Percentiles rank a stretch among this genome's conserved stretches.
These are phyloP conservation scores for western clawed frog (Xenopus tropicalis) DNA, from an alignment of 2,113 vertebrate genomes.

Conservation along the genomic window DNA sequence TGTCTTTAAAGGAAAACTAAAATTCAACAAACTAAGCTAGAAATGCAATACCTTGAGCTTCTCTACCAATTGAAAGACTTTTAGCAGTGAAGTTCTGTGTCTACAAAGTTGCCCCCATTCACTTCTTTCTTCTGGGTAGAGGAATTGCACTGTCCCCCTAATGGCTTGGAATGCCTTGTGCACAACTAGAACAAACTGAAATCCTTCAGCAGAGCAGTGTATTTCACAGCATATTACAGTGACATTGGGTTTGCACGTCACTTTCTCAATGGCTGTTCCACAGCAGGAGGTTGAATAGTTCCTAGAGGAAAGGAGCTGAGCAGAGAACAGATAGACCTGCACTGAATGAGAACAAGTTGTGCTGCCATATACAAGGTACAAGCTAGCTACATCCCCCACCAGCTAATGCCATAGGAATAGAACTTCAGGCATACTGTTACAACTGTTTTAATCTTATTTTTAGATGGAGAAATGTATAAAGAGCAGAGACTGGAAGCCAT, in stretches of 20 bases:
- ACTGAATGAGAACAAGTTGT: constrained; percentile 18
- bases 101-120: too few relatives aligned
- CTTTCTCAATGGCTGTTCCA: background rate
- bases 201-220: background rate
- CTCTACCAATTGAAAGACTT: too few relatives aligned
- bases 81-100: too few relatives aligned
- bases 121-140: too few relatives aligned
- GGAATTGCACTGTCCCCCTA: background rate
- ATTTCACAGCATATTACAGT: background rate
- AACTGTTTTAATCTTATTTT: constrained; percentile 33
- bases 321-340: constrained; percentile 18
- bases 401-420: constrained; percentile 25
- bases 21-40: too few relatives aligned
- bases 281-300: constrained; percentile 27
- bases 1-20: too few relatives aligned
- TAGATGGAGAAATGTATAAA: constrained; percentile 27
- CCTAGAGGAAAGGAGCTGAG: background rate
- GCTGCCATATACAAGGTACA: constrained; percentile 24
- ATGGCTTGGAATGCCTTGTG: background rate
- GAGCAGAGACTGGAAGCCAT: constrained; percentile 34
- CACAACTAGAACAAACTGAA: constrained; percentile 4
- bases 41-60: too few relatives aligned
- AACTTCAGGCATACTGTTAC: constrained; percentile 29
- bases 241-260: background rate
- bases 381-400: constrained; percentile 8